Percentiles rank a stretch among this genome's conserved stretches.
Conservation (phyloP, 2,113 vertebrate species). For the Andinoacara biseriatus region DNA sequence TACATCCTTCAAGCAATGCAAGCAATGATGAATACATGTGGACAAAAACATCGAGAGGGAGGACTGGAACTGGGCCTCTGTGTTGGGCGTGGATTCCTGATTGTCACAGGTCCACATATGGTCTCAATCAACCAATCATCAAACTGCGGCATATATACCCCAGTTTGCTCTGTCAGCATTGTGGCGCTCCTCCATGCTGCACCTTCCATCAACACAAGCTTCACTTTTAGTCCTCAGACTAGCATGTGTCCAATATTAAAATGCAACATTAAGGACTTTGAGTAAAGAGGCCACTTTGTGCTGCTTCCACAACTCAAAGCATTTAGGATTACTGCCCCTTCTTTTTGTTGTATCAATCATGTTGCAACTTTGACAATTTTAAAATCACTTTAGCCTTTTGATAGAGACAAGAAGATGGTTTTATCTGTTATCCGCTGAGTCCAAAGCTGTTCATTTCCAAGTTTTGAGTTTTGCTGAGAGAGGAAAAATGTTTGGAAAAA, state of each 20-base stretch:
- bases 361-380: too few relatives aligned
- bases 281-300: background rate
- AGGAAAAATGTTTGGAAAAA: background rate
- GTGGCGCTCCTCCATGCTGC: background rate
- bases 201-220: background rate
- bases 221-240: background rate
- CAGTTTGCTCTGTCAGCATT: background rate
- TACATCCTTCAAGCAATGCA: background rate
- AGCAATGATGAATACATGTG: background rate
- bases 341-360: too few relatives aligned
- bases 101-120: background rate
- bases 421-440: background rate
- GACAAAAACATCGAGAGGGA: background rate
- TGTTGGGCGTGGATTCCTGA: background rate
- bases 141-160: background rate
- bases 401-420: too few relatives aligned
- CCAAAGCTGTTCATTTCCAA: background rate
- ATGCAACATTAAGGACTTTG: background rate
- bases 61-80: background rate
- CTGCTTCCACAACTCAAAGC: background rate
- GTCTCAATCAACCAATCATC: conserved; percentile 2
- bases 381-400: too few relatives aligned
- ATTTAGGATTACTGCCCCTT: background rate
- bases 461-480: background rate
- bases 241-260: background rate